phyloP scores from a whole-genome alignment of 2,113 vertebrate species.

The Zosterops borbonicus region DNA sequence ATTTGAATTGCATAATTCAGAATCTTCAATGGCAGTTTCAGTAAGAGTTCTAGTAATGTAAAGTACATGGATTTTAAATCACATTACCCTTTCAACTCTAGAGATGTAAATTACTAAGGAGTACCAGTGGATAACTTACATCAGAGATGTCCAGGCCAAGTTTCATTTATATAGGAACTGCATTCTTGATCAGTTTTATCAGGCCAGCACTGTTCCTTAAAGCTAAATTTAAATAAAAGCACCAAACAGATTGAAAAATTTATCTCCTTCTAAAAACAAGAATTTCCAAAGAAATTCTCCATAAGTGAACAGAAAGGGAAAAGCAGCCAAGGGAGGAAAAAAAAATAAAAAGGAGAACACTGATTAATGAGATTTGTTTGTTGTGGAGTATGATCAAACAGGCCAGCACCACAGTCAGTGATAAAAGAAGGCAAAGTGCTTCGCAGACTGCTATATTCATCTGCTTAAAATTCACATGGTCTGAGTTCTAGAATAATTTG shows the following conservation, averaged over 20 bases:
- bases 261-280: not conserved
- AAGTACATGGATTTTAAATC: slow-evolving; percentile 40
- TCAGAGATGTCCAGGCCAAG: not conserved
- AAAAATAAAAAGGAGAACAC: not conserved
- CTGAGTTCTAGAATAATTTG: slow-evolving; percentile 69
- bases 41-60: not conserved
- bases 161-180: not conserved
- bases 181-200: not conserved
- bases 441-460: slow-evolving; percentile 13
- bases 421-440: slow-evolving; percentile 46
- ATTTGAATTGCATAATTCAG: slow-evolving; percentile 17
- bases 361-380: slow-evolving; percentile 1
- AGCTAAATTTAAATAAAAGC: slow-evolving; percentile 14
- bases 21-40: slow-evolving; percentile 9
- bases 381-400: slow-evolving; percentile 31
- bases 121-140: not conserved
- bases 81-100: slow-evolving; percentile 22
- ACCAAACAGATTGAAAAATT: not conserved
- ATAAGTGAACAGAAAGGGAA: not conserved
- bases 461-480: slow-evolving; percentile 71
- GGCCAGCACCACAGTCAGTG: not conserved
- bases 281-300: slow-evolving; percentile 26
- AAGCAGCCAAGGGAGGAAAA: not conserved
- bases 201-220: not conserved
- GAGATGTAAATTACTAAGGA: not conserved